A percentile compares a stretch with the other conserved stretches of the same genome.
Evolutionary conservation across 2,888 invertebrate species (phyloP).

Genomic region (Anticlea derivata): DNA sequence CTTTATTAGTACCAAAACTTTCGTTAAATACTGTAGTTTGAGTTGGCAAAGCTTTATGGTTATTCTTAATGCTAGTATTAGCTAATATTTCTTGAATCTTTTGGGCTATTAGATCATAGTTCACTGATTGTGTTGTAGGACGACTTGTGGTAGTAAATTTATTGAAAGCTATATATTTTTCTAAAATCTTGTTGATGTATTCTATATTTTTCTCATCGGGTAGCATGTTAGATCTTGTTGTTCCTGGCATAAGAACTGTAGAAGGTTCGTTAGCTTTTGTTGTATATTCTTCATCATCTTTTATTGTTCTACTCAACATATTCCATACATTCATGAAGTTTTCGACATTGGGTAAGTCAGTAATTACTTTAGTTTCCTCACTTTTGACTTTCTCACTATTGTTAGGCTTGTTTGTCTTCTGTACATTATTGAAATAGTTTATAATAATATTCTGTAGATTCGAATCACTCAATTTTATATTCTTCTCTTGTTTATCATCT

Average conservation of each 20-base stretch:
- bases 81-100: slow-evolving; percentile 34
- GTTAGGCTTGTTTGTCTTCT: slow-evolving; percentile 24
- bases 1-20: background rate
- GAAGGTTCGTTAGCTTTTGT: background rate
- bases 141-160: slow-evolving; percentile 28
- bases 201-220: slow-evolving; percentile 32
- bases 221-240: background rate
- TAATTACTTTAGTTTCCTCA: background rate
- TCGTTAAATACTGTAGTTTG: background rate
- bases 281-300: slow-evolving; percentile 8
- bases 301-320: slow-evolving; percentile 10
- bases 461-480: slow-evolving; percentile 13
- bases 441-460: slow-evolving; percentile 14
- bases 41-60: background rate
- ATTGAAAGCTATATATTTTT: slow-evolving; percentile 40
- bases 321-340: slow-evolving; percentile 13
- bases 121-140: slow-evolving; percentile 19
- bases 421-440: slow-evolving; percentile 24
- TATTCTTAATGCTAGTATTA: slow-evolving; percentile 9
- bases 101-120: slow-evolving; percentile 29
- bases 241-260: background rate
- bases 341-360: slow-evolving; percentile 2
- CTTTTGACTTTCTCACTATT: background rate
- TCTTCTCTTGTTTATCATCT: slow-evolving; percentile 12
- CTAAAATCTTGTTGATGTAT: slow-evolving; percentile 43